Evolutionary conservation across 2,113 vertebrate species (phyloP).

Genomic region (western clawed frog (Xenopus tropicalis)): DNA sequence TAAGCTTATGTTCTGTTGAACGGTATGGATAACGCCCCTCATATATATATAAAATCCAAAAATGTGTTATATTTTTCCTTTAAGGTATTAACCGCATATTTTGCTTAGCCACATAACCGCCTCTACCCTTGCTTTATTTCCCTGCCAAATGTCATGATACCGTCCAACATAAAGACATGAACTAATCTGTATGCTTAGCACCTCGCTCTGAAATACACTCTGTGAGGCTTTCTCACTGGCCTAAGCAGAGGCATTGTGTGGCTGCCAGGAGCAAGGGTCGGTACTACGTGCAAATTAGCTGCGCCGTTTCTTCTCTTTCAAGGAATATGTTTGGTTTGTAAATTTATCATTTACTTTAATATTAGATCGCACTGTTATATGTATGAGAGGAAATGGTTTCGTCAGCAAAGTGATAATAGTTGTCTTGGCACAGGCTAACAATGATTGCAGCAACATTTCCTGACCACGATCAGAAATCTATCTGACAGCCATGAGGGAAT

Average conservation of each 20-base stretch:
- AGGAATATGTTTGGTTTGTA: conserved; percentile 1
- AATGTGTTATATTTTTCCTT: too few species aligned
- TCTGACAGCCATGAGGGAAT: too few species aligned
- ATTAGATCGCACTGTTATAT: background rate
- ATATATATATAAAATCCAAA: too few species aligned
- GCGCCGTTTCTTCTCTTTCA: background rate
- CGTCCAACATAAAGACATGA: conserved; percentile 29
- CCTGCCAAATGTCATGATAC: conserved; percentile 25
- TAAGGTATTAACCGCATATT: too few species aligned
- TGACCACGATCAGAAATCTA: too few species aligned
- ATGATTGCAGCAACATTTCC: too few species aligned
- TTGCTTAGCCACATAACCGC: background rate
- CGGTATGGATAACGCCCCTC: too few species aligned
- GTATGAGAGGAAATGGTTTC: too few species aligned
- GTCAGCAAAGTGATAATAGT: too few species aligned
- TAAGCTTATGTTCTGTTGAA: too few species aligned
- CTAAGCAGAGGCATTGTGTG: conserved; percentile 30
- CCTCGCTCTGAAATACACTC: conserved; percentile 9
- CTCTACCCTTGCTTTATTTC: conserved; percentile 10
- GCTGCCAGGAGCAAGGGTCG: conserved; percentile 20
- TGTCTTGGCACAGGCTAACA: too few species aligned
- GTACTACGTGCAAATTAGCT: conserved; percentile 12
- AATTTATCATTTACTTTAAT: background rate
- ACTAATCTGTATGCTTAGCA: conserved; percentile 37
- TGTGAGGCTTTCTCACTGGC: conserved; percentile 31